A percentile compares a stretch with the other conserved stretches of the same genome.
Evolutionary conservation across 2,888 invertebrate genomes (phyloP).

Genomic region (Ornithoptera alexandrae): DNA sequence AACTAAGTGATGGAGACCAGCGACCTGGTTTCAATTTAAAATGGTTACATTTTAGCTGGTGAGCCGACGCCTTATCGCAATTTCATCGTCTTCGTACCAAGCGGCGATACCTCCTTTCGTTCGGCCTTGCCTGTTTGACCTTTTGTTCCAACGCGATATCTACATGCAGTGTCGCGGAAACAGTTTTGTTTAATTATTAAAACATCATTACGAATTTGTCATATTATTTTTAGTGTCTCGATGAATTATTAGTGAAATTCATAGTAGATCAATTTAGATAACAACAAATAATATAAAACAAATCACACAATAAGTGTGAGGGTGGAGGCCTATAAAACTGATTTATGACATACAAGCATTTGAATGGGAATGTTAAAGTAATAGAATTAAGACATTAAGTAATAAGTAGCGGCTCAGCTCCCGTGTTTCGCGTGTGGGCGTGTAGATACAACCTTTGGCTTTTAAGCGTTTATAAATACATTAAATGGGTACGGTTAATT

Average conservation of each 20-base stretch:
- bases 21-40: slow-evolving; percentile 42
- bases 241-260: not conserved
- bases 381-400: slow-evolving; percentile 15
- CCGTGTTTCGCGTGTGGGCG: slow-evolving; percentile 17
- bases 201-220: not conserved
- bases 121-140: slow-evolving; percentile 72
- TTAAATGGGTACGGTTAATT: slow-evolving; percentile 16
- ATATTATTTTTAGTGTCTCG: not conserved
- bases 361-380: not conserved
- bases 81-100: slow-evolving; percentile 66
- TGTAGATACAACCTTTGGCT: slow-evolving; percentile 34
- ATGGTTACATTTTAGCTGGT: slow-evolving; percentile 55
- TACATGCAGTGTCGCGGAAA: slow-evolving; percentile 31
- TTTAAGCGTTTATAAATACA: slow-evolving; percentile 33
- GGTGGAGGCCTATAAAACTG: slow-evolving; percentile 3
- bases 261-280: not conserved
- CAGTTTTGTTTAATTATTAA: slow-evolving; percentile 15
- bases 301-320: not conserved
- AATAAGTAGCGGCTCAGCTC: not conserved
- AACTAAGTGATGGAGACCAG: slow-evolving; percentile 25
- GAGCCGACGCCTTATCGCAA: slow-evolving; percentile 62
- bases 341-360: slow-evolving; percentile 9
- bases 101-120: slow-evolving; percentile 64
- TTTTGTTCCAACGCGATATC: slow-evolving; percentile 51
- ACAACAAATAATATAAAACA: not conserved